These are phyloP conservation scores for Ptychodera flava DNA, from an alignment of 35 echinoderm and acorn worm species.

Conservation along the genomic window DNA sequence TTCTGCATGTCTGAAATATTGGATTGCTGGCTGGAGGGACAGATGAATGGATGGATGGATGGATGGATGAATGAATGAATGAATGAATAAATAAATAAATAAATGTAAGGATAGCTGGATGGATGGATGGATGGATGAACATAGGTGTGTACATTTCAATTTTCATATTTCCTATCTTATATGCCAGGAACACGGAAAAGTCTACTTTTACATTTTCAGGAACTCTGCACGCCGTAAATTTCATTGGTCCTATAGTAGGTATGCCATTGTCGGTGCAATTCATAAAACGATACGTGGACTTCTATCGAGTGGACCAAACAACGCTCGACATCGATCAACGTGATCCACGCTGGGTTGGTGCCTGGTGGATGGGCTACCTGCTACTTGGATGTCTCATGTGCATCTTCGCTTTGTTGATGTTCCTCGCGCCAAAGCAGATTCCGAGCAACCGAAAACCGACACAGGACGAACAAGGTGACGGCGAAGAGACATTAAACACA, in stretches of 20 bases:
- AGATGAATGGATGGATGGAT: no score
- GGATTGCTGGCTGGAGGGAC: no score
- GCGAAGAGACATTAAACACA: neutral
- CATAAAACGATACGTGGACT: neutral
- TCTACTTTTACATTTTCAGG: neutral
- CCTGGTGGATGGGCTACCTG: slow-evolving; percentile 29
- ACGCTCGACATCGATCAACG: slow-evolving; percentile 11
- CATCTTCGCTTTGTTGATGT: neutral
- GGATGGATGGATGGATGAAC: no score
- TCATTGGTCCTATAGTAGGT: neutral
- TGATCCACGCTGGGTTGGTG: slow-evolving; percentile 29
- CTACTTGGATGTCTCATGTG: neutral
- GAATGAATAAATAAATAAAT: no score
- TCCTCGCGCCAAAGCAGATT: neutral
- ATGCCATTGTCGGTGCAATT: neutral
- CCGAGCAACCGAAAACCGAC: neutral
- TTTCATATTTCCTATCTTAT: neutral
- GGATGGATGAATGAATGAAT: no score
- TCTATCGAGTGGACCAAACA: slow-evolving; percentile 20
- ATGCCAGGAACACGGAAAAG: neutral
- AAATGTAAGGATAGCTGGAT: no score
- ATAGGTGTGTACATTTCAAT: no score
- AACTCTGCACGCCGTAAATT: neutral
- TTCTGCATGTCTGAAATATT: no score
- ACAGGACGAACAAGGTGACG: neutral